Percentiles rank a stretch among this genome's conserved stretches.
phyloP scores from a whole-genome alignment of 2,113 vertebrate species.

The Cryptoleucopteryx plumbea region DNA sequence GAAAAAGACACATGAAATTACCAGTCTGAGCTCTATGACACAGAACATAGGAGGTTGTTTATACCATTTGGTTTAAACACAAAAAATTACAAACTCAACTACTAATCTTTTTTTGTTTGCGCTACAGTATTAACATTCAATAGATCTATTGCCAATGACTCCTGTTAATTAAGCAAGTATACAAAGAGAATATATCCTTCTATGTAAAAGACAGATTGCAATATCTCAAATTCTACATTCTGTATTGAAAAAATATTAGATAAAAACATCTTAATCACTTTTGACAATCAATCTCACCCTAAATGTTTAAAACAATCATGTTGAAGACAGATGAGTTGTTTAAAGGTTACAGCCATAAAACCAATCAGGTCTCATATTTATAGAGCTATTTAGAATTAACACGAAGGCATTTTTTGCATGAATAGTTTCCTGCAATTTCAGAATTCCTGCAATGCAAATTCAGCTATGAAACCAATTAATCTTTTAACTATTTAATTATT shows the following conservation, averaged over 20 bases:
- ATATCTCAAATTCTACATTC: not conserved
- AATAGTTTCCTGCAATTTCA: slow-evolving; percentile 23
- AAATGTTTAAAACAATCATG: not conserved
- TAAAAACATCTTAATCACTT: not conserved
- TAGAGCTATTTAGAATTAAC: slow-evolving; percentile 25
- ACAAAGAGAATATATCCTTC: not conserved
- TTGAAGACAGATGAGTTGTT: not conserved
- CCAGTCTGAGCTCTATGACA: not conserved
- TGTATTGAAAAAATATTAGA: not conserved
- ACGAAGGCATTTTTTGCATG: slow-evolving; percentile 45
- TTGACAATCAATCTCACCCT: not conserved
- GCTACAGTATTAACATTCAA: not conserved
- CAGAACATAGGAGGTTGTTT: not conserved
- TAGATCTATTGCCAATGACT: not conserved
- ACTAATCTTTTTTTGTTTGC: not conserved
- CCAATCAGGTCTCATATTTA: not conserved
- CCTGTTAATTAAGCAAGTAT: not conserved
- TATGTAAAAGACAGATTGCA: not conserved
- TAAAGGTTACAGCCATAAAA: not conserved
- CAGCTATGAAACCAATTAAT: slow-evolving; percentile 50
- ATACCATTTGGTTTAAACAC: not conserved
- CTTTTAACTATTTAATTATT: slow-evolving; percentile 37
- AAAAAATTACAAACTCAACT: not conserved
- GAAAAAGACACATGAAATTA: not conserved
- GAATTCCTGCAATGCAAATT: slow-evolving; percentile 40